A percentile compares a stretch with the other conserved stretches of the same genome.
Conservation (phyloP, 2,797 vertebrate species). For the Craterocephalus amniculus region DNA sequence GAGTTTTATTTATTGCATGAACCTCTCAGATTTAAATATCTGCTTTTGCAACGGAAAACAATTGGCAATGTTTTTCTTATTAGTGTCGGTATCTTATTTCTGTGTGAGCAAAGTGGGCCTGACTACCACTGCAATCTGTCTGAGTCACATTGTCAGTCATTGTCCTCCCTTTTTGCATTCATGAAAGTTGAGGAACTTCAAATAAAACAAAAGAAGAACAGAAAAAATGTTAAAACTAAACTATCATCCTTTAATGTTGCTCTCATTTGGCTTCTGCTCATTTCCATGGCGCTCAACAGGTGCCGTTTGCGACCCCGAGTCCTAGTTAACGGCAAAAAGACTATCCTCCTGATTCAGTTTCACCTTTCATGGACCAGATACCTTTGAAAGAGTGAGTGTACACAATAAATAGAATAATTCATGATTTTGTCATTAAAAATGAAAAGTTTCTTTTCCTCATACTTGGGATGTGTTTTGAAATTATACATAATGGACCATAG, state of each 20-base stretch:
- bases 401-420: constrained; percentile 99
- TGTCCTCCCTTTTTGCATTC: constrained; percentile 15
- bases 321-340: constrained; percentile 76
- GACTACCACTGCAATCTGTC: not conserved
- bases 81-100: not conserved
- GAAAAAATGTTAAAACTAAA: constrained; percentile 23
- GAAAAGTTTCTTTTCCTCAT: constrained; percentile 96
- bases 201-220: constrained; percentile 48
- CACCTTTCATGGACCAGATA: constrained; percentile 96
- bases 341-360: constrained; percentile 90
- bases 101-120: not conserved
- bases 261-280: constrained; percentile 60
- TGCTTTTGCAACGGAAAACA: no score
- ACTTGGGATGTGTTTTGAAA: constrained; percentile 96
- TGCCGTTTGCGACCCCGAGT: constrained; percentile 69
- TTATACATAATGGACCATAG: constrained; percentile 98
- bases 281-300: constrained; percentile 77
- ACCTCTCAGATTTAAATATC: constrained; percentile 9
- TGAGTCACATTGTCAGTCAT: constrained; percentile 13
- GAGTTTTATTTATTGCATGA: not conserved
- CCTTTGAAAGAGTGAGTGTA: constrained; percentile 95
- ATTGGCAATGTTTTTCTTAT: not conserved
- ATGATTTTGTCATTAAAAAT: constrained; percentile 99
- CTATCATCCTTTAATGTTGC: constrained; percentile 54
- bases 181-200: constrained; percentile 11